These are phyloP conservation scores for Morinoia aosen DNA, from an alignment of 2,888 invertebrate species.

Conservation along the genomic window DNA sequence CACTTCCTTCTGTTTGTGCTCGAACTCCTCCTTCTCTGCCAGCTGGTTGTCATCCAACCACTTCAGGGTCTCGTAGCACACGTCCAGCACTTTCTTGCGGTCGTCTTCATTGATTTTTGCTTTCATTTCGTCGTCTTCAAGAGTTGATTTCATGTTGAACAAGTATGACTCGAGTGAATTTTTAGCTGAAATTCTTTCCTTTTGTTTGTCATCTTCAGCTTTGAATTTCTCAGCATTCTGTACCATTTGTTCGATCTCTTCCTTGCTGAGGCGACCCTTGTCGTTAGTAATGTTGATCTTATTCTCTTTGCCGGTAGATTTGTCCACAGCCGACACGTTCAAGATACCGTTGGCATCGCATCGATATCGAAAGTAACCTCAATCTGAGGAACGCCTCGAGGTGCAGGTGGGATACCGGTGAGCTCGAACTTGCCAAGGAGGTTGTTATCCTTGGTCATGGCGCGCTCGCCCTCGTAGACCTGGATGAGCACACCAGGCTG, in stretches of 20 bases:
- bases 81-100: no score
- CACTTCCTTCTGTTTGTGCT: no score
- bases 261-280: conserved; percentile 77
- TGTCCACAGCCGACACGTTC: conserved; percentile 93
- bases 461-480: no score
- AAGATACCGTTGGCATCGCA: conserved; percentile 95
- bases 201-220: conserved; percentile 74
- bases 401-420: conserved; percentile 93
- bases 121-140: no score
- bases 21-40: no score
- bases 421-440: conserved; percentile 96
- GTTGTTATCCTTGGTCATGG: conserved; percentile 96
- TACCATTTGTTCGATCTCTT: conserved; percentile 79
- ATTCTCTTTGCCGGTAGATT: no score
- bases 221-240: conserved; percentile 75
- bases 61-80: no score
- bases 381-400: no score
- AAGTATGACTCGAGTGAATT: conserved; percentile 72
- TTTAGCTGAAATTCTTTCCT: conserved; percentile 74
- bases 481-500: conserved; percentile 92
- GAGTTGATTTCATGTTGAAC: conserved; percentile 83
- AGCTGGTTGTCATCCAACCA: no score
- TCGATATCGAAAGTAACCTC: no score
- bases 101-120: no score
- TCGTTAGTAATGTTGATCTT: conserved; percentile 81